Conservation (phyloP, 2,888 invertebrate genomes). For the Dichetophora obliterata region DNA sequence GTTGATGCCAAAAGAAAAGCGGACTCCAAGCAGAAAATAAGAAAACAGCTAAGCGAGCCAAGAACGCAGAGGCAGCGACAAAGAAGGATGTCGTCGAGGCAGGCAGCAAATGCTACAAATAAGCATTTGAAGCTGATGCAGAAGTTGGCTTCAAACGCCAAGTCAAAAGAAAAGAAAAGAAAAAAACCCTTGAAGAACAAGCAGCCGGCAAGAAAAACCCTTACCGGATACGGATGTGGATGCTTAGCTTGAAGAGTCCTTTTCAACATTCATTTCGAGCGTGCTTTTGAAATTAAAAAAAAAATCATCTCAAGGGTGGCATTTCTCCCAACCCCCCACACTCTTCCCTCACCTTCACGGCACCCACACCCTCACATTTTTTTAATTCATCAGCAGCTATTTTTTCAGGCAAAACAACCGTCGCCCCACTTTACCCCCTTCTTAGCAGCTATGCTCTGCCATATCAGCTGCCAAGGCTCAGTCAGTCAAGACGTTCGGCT, state of each 20-base stretch:
- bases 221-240: slow-evolving; percentile 30
- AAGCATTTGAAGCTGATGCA: neutral
- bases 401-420: no score
- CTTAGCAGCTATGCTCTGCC: neutral
- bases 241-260: slow-evolving; percentile 8
- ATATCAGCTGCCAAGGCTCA: no score
- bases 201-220: neutral
- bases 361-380: neutral
- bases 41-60: neutral
- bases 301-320: neutral
- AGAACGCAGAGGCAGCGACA: neutral
- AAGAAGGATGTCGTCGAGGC: neutral
- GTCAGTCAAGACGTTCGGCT: neutral
- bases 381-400: slow-evolving; percentile 8
- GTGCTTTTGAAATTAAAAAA: slow-evolving; percentile 22
- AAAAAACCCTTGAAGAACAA: neutral
- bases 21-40: slow-evolving; percentile 27
- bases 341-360: neutral
- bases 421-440: neutral
- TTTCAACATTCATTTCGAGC: neutral
- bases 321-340: neutral
- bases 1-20: neutral
- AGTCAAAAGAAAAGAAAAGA: no score
- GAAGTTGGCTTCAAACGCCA: neutral
- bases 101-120: neutral